A percentile compares a stretch with the other conserved stretches of the same genome.
Conservation (phyloP, 2,888 invertebrate genomes). For the Meiosimyza platycephala region DNA sequence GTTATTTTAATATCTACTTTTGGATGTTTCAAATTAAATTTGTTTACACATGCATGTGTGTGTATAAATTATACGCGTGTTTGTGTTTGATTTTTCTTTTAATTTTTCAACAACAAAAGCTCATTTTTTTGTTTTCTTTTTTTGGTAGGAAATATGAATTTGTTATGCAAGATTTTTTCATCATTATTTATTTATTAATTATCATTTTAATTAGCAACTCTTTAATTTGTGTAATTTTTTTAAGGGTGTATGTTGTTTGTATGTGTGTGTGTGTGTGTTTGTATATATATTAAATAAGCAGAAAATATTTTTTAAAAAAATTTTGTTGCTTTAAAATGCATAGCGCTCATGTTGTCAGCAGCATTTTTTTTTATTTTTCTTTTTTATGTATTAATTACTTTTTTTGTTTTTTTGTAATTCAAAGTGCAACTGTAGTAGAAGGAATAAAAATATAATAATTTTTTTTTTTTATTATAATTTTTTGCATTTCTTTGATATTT, state of each 20-base stretch:
- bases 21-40: neutral
- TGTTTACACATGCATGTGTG: neutral
- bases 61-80: conserved; percentile 28
- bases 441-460: conserved; percentile 31
- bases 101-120: conserved; percentile 46
- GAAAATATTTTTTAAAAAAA: too few species aligned
- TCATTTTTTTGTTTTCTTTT: conserved; percentile 36
- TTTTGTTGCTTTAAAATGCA: too few species aligned
- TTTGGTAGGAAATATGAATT: conserved; percentile 63
- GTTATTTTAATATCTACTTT: conserved; percentile 24
- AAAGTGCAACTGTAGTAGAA: conserved; percentile 21
- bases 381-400: conserved; percentile 1
- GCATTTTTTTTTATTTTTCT: conserved; percentile 8
- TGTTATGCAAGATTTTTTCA: conserved; percentile 66
- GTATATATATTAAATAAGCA: too few species aligned
- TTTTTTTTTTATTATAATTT: neutral
- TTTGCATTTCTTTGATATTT: neutral
- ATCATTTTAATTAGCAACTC: conserved; percentile 28
- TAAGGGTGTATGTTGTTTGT: neutral
- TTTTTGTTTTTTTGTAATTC: neutral
- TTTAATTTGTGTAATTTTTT: conserved; percentile 32
- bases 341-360: neutral
- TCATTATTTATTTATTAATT: conserved; percentile 54
- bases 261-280: too few species aligned
- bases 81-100: conserved; percentile 26